Conservation (phyloP, 1,140 invertebrate species). For the Amphibalanus amphitrite region DNA sequence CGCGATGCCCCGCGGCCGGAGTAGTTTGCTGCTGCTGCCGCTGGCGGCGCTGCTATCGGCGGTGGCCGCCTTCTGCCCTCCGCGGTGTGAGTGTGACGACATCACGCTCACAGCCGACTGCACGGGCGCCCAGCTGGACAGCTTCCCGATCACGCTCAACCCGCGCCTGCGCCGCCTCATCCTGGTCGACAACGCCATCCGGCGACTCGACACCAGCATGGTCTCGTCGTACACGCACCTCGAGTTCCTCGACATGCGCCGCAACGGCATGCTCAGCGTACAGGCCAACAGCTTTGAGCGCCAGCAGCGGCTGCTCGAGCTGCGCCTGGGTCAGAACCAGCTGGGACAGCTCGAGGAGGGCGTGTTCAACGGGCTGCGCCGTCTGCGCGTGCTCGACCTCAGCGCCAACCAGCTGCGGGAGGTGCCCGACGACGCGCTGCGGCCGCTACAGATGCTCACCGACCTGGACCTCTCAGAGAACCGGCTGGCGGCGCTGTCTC, state of each 20-base stretch:
- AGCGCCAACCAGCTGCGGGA: slow-evolving; percentile 52
- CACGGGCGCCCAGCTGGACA: slow-evolving; percentile 3
- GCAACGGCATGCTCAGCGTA: not conserved
- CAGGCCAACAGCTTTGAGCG: not conserved
- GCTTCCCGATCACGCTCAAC: not conserved
- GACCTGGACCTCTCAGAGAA: slow-evolving; percentile 59
- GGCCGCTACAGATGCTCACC: slow-evolving; percentile 46
- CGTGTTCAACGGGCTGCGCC: slow-evolving; percentile 55
- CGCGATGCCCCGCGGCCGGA: not conserved
- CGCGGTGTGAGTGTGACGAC: slow-evolving; percentile 1
- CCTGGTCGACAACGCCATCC: not conserved
- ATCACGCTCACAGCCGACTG: not conserved
- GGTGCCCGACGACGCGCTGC: slow-evolving; percentile 54
- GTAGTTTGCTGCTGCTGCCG: not conserved
- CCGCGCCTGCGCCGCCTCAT: not conserved
- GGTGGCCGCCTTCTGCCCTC: not conserved
- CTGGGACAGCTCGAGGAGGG: slow-evolving; percentile 44
- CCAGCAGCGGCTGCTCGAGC: not conserved
- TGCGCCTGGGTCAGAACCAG: slow-evolving; percentile 32
- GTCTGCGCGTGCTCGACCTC: slow-evolving; percentile 52
- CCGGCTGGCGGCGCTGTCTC: slow-evolving; percentile 43
- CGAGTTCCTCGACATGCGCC: not conserved
- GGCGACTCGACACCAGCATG: not conserved
- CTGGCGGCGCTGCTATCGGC: not conserved
- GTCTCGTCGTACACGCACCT: not conserved